Base-by-base conservation (phyloP, 2,888 invertebrate species). In the Luperina nickerlii region DNA sequence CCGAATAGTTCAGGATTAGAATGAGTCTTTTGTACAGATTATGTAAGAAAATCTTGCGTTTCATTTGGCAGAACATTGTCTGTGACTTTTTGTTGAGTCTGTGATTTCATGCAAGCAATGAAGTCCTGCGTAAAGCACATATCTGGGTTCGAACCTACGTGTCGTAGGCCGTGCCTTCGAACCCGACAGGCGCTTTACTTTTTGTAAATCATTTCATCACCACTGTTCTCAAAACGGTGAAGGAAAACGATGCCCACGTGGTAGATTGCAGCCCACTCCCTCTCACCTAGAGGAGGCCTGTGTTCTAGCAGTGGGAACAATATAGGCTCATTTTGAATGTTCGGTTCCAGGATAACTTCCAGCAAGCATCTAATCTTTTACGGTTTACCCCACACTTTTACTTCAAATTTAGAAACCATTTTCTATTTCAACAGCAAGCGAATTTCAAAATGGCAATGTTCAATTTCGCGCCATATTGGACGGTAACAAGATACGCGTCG, bases 381-480 rank as follows among this genome's bases (percentile, higher is more conserved):
- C n/a, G 13, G 48, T 48, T 48, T 48, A 48, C 48, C 60, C 15
- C 1, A 63, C 8, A 9, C 78, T 73, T 79, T 68, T 69, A 69
- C 65, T 51, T 60, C 1, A 6, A 60, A 82, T 63, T 60, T 76
- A 79, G 60, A 70, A 75, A 78, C 63, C 62, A 48, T 66, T 85
- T 82, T 62, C 70, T 20, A 32, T 60, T 71, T 57, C 65, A 27
- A 24, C 57, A 27, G n/a, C 38, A 57, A 73, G 65, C 27, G 42
- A 63, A 72, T 79, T 82, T 74, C 60, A 75, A 85, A 83, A 76
- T 68, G 20, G 24, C 38, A 73, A 84, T 70, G 60, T 74, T 62
- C 76, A 74, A 81, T 87, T 87, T 84, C 87, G 79, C 85, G 70
- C 71, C 78, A 83, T 62, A 70, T 81, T 82, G 71, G 66, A 65